A percentile compares a stretch with the other conserved stretches of the same genome.
Evolutionary conservation across 2,113 vertebrate species (phyloP).

Genomic region (Hippopotamus amphibius): DNA sequence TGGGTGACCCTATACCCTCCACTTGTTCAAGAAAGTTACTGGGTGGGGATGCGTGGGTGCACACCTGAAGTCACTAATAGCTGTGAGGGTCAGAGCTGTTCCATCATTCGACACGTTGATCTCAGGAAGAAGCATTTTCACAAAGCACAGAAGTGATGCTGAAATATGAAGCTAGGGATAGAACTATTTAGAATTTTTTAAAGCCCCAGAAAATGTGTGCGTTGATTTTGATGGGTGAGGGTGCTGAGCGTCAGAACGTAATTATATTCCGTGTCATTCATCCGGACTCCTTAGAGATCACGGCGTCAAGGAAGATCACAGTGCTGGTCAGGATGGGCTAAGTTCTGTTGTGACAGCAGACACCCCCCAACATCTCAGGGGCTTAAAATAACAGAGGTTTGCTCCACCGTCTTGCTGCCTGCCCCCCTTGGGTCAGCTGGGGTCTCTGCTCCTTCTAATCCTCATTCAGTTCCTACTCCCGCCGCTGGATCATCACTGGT

Average conservation of each 20-base stretch:
- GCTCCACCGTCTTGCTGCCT: background rate
- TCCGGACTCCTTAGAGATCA: background rate
- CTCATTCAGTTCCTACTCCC: background rate
- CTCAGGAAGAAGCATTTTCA: background rate
- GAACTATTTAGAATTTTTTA: background rate
- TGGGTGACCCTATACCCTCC: background rate
- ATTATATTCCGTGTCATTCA: background rate
- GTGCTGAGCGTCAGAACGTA: background rate
- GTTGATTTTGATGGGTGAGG: conserved; percentile 16
- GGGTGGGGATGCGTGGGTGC: background rate
- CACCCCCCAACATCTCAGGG: background rate
- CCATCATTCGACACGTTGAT: background rate
- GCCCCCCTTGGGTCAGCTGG: background rate
- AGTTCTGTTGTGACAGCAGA: rapidly evolving
- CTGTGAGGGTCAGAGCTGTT: background rate
- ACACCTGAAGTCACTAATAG: background rate
- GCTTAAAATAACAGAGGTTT: background rate
- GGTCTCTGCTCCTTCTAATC: background rate
- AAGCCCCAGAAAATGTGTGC: background rate
- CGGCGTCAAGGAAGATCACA: background rate
- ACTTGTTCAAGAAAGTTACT: background rate
- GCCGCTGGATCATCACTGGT: background rate
- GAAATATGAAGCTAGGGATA: background rate
- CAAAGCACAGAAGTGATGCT: background rate
- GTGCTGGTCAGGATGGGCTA: background rate